phyloP scores from a whole-genome alignment of 2,888 invertebrate genomes.

The Euzetes globulus region DNA sequence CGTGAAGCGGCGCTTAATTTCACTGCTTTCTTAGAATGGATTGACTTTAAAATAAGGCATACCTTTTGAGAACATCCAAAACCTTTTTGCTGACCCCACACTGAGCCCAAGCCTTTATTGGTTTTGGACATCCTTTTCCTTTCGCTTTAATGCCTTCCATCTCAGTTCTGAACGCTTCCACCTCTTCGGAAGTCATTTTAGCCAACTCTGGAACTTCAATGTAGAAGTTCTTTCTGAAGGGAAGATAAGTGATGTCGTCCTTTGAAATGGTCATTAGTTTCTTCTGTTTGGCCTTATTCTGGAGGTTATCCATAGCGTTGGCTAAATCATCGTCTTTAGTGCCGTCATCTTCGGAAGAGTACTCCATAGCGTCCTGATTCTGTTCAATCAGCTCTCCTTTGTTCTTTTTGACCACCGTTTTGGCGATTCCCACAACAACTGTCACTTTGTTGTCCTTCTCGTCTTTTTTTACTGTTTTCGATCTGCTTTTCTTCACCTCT shows the following conservation, averaged over 20 bases:
- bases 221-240: conserved; percentile 92
- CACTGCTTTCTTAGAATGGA: no score
- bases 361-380: conserved; percentile 92
- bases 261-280: conserved; percentile 91
- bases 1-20: no score
- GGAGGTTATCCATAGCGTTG: conserved; percentile 45
- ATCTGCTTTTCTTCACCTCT: conserved; percentile 61
- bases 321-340: conserved; percentile 62
- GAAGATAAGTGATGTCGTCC: conserved; percentile 70
- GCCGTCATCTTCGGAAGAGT: conserved; percentile 93
- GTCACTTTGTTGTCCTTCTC: conserved; percentile 39
- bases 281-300: conserved; percentile 75
- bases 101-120: conserved; percentile 93
- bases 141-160: conserved; percentile 88
- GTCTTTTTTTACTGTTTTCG: conserved; percentile 38
- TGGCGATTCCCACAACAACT: conserved; percentile 67
- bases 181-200: conserved; percentile 71
- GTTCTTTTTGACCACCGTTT: conserved; percentile 58
- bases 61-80: conserved; percentile 77
- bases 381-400: conserved; percentile 99
- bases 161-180: conserved; percentile 55
- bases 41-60: no score
- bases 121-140: conserved; percentile 92
- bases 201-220: conserved; percentile 93
- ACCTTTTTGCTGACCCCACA: conserved; percentile 95